Evolutionary conservation across 2,888 invertebrate species (phyloP).

Genomic region (Chrysodeixis includens): DNA sequence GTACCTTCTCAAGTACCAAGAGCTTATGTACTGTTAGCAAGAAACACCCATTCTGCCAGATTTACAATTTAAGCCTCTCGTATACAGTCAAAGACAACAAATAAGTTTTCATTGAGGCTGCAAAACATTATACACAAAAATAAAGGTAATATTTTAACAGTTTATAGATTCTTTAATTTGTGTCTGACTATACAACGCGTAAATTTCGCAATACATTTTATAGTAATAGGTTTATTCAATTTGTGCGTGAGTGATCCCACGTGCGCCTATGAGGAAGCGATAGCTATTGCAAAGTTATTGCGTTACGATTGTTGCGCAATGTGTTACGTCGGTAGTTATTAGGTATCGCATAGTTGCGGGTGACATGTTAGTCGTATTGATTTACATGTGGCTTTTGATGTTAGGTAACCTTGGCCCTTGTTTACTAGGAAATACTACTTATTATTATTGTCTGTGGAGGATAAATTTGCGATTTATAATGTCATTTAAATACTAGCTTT

Average conservation of each 20-base stretch:
- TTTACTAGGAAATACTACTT: too few species aligned
- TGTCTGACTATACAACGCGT: constrained; percentile 23
- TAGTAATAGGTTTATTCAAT: constrained; percentile 41
- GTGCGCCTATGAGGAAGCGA: constrained; percentile 51
- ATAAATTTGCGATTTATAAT: too few species aligned
- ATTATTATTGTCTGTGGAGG: not conserved
- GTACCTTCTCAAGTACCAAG: too few species aligned
- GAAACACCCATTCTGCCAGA: too few species aligned
- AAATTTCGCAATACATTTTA: constrained; percentile 49
- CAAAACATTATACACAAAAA: too few species aligned
- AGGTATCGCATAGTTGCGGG: constrained; percentile 20
- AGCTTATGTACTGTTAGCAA: too few species aligned
- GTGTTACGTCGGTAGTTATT: constrained; percentile 33
- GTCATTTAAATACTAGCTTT: too few species aligned
- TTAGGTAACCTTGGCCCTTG: not conserved
- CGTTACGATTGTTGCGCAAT: constrained; percentile 30
- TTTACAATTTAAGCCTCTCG: too few species aligned
- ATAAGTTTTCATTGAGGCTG: too few species aligned
- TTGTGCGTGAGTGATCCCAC: constrained; percentile 51
- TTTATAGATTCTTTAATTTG: too few species aligned
- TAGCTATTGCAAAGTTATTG: constrained; percentile 25
- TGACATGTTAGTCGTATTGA: constrained; percentile 23
- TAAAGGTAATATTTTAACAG: too few species aligned
- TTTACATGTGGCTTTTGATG: constrained; percentile 2
- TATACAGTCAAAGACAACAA: too few species aligned